Base-by-base conservation (phyloP, 1,140 invertebrate species). In the Heliothis subflexa region DNA sequence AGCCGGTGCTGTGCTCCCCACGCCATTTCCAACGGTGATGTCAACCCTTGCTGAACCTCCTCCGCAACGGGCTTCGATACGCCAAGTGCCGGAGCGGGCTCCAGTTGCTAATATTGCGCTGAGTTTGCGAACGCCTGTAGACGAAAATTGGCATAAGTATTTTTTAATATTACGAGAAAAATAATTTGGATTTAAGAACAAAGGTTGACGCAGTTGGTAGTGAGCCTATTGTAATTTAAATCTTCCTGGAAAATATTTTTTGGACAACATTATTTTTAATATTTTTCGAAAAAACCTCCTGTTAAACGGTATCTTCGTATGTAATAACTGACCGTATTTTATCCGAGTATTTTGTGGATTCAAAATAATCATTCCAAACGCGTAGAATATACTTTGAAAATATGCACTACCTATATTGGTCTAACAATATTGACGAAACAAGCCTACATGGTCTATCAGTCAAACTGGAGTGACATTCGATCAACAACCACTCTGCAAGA, bases 71-170 rank as follows among this genome's bases (percentile, higher is more conserved):
- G 96, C 96, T 77, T 95, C 94, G 2, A 96, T 89, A 11, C 89
- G 84, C 96, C 96, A 96, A 3, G 93, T 91, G 0, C 96, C 96
- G 9, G 94, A 86, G 14, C 92, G 90, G 7, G 95, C 95, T 16
- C 94, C 94, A 33, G 88, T 88, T 3, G 95, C 95, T 7, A 96
- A 83, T 0, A 94, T 89, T 3, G 95, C 88, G 47, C 86, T 93
- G 73, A 96, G 95, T 55, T 95, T 95, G 72, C 95, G 95, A 1
- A 96, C 95, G 21, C 96, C 96, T 96, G 86, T 16, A 64, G 82
- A 83, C 59, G 84, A 66, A 78, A 66, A 21, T 68, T 3, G 5
- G 0, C 11, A 9, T n/a, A 33, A 71, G 40, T 47, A 12, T 49
- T 21, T 25, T 25, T 10, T 55, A 21, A 16, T 16, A 55, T 18